These are phyloP conservation scores for Pristionchus entomophagus DNA, from an alignment of 2,888 invertebrate species.

Conservation along the genomic window DNA sequence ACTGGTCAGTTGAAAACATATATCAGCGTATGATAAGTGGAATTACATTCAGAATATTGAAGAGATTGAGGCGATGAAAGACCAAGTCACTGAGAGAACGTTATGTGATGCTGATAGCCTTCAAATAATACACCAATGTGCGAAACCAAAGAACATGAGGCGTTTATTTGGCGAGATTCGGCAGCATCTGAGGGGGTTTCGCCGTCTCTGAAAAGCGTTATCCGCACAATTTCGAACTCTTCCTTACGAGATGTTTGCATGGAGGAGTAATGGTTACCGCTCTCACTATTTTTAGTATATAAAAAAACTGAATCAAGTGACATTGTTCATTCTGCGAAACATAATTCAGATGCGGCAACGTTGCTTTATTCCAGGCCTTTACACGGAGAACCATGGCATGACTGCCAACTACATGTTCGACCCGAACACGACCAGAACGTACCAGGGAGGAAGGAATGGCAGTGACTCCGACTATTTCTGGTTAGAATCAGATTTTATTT, in stretches of 20 bases:
- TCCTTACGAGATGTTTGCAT: background rate
- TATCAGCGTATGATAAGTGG: no score
- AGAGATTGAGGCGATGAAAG: no score
- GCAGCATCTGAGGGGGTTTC: background rate
- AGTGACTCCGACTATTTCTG: slow-evolving; percentile 35
- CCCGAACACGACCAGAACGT: slow-evolving; percentile 62
- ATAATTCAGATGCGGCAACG: no score
- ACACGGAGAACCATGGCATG: slow-evolving; percentile 75
- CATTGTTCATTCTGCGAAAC: no score
- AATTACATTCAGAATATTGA: no score
- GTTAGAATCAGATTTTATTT: background rate
- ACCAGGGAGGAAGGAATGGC: slow-evolving; percentile 65
- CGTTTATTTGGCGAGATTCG: background rate
- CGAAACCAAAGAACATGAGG: background rate
- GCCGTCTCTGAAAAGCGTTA: background rate
- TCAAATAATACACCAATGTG: no score
- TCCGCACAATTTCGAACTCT: slow-evolving; percentile 1
- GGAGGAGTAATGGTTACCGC: background rate
- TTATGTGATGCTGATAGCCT: no score
- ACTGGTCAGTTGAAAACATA: slow-evolving; percentile 69
- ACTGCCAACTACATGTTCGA: slow-evolving; percentile 75
- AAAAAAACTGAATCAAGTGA: background rate
- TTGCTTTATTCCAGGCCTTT: slow-evolving; percentile 74
- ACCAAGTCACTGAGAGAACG: no score
- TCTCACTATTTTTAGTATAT: background rate